phyloP scores from a whole-genome alignment of 2,888 invertebrate genomes.

The Athetis lepigone region DNA sequence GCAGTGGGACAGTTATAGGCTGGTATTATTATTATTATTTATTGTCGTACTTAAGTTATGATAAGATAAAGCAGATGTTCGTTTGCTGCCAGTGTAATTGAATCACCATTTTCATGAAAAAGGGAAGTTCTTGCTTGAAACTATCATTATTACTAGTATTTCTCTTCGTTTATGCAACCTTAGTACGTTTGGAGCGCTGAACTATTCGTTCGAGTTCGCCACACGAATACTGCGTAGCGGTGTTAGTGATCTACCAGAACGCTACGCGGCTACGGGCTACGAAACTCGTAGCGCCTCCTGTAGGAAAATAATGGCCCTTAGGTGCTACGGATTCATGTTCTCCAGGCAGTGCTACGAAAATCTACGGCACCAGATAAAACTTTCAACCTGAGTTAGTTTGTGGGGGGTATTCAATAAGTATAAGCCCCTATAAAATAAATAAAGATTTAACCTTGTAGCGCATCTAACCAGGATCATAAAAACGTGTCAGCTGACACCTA shows the following conservation, averaged over 20 bases:
- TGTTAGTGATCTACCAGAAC: no score
- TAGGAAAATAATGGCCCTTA: neutral
- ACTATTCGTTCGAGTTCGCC: constrained; percentile 4
- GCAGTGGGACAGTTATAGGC: no score
- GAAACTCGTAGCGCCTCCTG: constrained; percentile 10
- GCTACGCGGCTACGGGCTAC: constrained; percentile 6
- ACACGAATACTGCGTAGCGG: neutral
- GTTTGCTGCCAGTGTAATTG: no score
- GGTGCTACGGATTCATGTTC: constrained; percentile 5
- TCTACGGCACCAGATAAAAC: no score
- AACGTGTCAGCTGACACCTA: no score
- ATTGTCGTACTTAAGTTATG: no score
- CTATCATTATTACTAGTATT: neutral
- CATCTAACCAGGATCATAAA: no score
- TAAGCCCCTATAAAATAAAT: no score
- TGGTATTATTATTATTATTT: no score
- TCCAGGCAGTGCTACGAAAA: constrained; percentile 13
- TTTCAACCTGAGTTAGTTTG: neutral
- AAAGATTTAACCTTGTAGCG: no score
- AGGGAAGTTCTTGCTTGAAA: neutral
- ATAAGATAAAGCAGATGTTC: no score
- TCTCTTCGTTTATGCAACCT: constrained; percentile 4
- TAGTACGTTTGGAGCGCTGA: constrained; percentile 32
- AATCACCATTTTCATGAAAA: neutral
- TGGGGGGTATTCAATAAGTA: no score